Evolutionary conservation across 2,888 invertebrate genomes (phyloP), one percentile per base, ranked within the genome.

Genomic region (Clunio marinus): DNA sequence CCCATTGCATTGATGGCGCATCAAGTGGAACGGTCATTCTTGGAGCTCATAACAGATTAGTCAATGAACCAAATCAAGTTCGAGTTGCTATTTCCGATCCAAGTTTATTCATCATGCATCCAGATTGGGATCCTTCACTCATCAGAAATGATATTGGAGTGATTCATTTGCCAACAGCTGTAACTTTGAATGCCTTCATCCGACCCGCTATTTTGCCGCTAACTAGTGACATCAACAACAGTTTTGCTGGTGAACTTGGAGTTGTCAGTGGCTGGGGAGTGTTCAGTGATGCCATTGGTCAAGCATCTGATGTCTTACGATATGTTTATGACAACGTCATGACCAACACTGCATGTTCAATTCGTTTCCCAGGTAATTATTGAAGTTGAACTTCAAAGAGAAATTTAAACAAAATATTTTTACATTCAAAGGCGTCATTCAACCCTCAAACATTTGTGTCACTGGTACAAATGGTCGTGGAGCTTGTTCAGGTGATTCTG

Each of bases 141-240:
- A 68, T 68, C 37, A 37, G 58, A n/a, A 58, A 68, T 58, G 68
- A 68, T 37, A 41, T 68, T n/a, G 68, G 58, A n/a, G 22, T 68
- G 2, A 15, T 66, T 15, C 55, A 32, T 7, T 27, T 66, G 46
- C 32, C 51, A 20, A 32, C 27, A 22, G 20, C 55, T 7, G 66
- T 35, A 5, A 15, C 51, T 1, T 15, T 15, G 3, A 35, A 32
- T 17, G 28, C 17, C 2, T 32, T 32, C 35, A 35, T 59, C 27
- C 28, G 15, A 7, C 35, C 35, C 7, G 59, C 35, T 17, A 15
- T 25, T 13, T 2, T 28, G 3, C 59, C 59, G 1, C 2, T 17
- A 8, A 15, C 59, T 2, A 7, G 8, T 35, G 15, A 32, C 4
- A 2, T 35, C 25, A 15, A 24, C 15, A 5, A n/a, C 13, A 15